phyloP scores from a whole-genome alignment of 2,888 invertebrate species.

The Lochmaea crataegi region DNA sequence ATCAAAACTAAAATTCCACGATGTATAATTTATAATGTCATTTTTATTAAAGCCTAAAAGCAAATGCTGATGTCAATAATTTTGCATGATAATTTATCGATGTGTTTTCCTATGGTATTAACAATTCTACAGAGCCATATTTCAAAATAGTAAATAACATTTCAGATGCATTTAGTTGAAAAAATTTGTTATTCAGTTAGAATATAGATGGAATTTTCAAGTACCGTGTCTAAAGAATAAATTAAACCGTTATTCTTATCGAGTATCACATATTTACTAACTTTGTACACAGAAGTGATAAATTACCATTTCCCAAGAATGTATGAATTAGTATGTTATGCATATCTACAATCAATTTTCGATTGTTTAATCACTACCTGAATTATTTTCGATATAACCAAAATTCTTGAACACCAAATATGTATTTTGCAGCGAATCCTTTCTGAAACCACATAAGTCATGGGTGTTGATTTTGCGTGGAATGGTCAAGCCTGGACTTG shows the following conservation, averaged over 20 bases:
- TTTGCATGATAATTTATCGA: background rate
- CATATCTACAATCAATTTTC: too few relatives aligned
- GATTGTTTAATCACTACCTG: too few relatives aligned
- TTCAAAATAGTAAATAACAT: conserved; percentile 8
- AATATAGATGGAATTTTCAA: conserved; percentile 28
- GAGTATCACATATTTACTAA: conserved; percentile 40
- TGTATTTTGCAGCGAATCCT: too few relatives aligned
- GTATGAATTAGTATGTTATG: background rate
- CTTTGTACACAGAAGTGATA: conserved; percentile 22
- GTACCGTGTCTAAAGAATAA: conserved; percentile 20
- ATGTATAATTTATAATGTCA: too few relatives aligned
- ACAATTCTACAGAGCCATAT: background rate
- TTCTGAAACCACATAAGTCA: too few relatives aligned
- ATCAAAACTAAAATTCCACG: too few relatives aligned
- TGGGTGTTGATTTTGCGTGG: too few relatives aligned
- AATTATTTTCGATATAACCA: too few relatives aligned
- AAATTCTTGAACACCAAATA: too few relatives aligned
- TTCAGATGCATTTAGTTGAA: conserved; percentile 24
- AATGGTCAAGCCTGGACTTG: too few relatives aligned
- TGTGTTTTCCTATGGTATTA: background rate
- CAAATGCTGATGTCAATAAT: too few relatives aligned
- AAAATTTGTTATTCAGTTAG: conserved; percentile 16
- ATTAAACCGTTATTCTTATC: conserved; percentile 34
- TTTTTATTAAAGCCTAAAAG: background rate
- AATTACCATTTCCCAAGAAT: conserved; percentile 33